These are phyloP conservation scores for Tragulus kanchil DNA, from an alignment of 2,113 vertebrate genomes.

Conservation along the genomic window DNA sequence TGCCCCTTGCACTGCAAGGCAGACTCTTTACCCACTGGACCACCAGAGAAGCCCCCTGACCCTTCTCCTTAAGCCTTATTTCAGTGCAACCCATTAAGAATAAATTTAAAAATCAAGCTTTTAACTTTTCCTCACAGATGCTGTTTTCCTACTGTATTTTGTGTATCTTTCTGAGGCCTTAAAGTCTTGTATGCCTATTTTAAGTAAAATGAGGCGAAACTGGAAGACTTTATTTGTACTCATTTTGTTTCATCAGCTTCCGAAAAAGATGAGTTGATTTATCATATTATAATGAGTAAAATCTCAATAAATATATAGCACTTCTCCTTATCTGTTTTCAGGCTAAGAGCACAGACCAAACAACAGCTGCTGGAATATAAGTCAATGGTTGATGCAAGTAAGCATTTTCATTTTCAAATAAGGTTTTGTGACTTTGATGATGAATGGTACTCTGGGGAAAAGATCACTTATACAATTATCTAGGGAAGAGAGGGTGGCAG, in stretches of 20 bases:
- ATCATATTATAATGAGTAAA: neutral
- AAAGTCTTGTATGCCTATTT: neutral
- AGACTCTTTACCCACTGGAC: too few species aligned
- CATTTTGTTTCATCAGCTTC: neutral
- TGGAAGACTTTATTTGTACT: neutral
- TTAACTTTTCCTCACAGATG: neutral
- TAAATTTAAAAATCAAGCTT: neutral
- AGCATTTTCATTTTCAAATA: conserved; percentile 65
- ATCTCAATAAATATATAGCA: neutral
- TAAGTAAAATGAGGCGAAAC: neutral
- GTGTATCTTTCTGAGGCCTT: neutral
- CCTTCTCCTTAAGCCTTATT: neutral
- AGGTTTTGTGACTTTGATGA: conserved; percentile 23
- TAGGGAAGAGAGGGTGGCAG: neutral
- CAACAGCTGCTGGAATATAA: conserved; percentile 82
- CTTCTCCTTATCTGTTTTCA: conserved; percentile 51
- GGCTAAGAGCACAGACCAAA: conserved; percentile 80
- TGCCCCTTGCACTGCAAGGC: too few species aligned
- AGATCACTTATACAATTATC: conserved; percentile 33
- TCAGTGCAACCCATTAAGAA: neutral
- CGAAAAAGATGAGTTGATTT: neutral
- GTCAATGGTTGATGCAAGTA: conserved; percentile 55
- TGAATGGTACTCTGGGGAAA: neutral
- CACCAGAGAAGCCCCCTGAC: too few species aligned
- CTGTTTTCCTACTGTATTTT: neutral